These are phyloP conservation scores for Drosophila ironensis DNA, from an alignment of 1,140 invertebrate species.

Conservation along the genomic window DNA sequence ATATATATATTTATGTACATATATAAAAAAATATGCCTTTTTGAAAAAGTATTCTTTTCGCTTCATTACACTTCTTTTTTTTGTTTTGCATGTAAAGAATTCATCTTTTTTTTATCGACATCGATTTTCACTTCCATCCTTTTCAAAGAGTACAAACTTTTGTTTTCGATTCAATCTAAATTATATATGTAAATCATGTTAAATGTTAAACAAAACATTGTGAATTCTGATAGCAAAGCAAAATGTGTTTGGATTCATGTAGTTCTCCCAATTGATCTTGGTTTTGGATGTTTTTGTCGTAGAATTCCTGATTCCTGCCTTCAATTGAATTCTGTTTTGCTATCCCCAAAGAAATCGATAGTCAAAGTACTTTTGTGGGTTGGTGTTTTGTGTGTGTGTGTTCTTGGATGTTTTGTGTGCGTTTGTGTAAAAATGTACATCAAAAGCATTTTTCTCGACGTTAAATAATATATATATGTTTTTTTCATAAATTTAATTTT, in stretches of 20 bases:
- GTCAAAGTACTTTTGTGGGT: constrained; percentile 64
- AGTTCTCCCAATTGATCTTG: constrained; percentile 18
- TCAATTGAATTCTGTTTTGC: constrained; percentile 6
- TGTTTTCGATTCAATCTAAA: constrained; percentile 47
- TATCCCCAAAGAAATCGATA: constrained; percentile 25
- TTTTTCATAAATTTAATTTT: constrained; percentile 38
- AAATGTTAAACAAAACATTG: constrained; percentile 39
- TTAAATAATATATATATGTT: constrained; percentile 54
- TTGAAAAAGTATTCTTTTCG: constrained; percentile 52
- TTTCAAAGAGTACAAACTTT: constrained; percentile 51
- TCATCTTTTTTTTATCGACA: constrained; percentile 24
- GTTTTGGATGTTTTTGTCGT: constrained; percentile 4
- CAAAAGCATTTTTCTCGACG: constrained; percentile 59
- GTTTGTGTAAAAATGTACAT: constrained; percentile 55
- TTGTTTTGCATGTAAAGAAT: constrained; percentile 25
- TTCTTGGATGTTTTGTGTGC: constrained; percentile 16
- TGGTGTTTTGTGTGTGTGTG: constrained; percentile 29
- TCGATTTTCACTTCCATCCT: constrained; percentile 10
- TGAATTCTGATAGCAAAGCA: constrained; percentile 58
- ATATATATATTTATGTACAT: constrained; percentile 68
- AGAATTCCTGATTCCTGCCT: neutral
- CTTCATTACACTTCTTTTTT: constrained; percentile 16
- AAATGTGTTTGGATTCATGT: constrained; percentile 3
- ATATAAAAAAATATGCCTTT: constrained; percentile 71
- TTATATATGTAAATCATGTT: constrained; percentile 43